These are phyloP conservation scores for Epinotia demarniana DNA, from an alignment of 2,888 invertebrate genomes.

Conservation along the genomic window DNA sequence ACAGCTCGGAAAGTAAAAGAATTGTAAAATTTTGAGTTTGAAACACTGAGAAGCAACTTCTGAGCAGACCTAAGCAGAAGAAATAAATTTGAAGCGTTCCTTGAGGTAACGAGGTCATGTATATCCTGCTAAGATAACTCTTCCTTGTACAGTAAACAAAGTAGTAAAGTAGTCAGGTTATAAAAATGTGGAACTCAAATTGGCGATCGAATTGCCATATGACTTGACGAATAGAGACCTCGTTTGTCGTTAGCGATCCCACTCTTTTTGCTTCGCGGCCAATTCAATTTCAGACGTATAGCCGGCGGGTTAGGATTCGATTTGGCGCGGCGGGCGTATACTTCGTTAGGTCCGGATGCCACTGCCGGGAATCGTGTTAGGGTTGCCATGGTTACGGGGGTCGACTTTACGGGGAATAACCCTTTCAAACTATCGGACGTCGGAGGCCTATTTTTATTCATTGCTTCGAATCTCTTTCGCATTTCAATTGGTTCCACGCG, in stretches of 20 bases:
- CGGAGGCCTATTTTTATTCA: neutral
- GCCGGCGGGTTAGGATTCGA: conserved; percentile 23
- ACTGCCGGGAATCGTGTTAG: conserved; percentile 37
- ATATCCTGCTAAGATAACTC: no score
- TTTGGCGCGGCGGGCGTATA: conserved; percentile 31
- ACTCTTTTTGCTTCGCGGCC: conserved; percentile 39
- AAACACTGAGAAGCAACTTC: no score
- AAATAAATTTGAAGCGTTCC: no score
- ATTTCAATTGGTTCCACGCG: no score
- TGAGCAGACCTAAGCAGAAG: no score
- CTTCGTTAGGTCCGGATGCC: conserved; percentile 38
- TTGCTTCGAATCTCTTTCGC: no score
- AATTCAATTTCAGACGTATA: conserved; percentile 39
- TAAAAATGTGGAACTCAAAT: neutral
- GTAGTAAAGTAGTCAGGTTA: no score
- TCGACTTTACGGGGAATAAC: conserved; percentile 16
- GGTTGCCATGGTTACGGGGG: conserved; percentile 34
- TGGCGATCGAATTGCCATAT: neutral
- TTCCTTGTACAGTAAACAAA: no score
- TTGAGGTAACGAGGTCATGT: no score
- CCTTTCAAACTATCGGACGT: conserved; percentile 2
- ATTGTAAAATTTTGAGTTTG: no score
- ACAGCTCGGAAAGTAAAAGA: no score
- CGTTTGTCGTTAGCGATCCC: conserved; percentile 46
- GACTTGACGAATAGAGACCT: conserved; percentile 13